Evolutionary conservation across 1,140 invertebrate genomes (phyloP).

Genomic region (Globodera rostochiensis): DNA sequence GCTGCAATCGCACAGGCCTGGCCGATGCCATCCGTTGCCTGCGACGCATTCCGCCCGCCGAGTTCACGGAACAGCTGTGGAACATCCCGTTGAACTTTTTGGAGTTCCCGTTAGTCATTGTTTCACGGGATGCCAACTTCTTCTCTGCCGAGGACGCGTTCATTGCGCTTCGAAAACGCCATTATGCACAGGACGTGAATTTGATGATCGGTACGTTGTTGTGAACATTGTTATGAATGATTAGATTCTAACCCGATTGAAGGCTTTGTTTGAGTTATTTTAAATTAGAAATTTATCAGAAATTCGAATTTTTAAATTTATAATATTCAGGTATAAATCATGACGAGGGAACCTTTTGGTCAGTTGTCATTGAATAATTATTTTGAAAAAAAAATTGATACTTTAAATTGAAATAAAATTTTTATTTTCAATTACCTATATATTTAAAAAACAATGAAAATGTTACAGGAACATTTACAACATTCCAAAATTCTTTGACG

Average conservation of each 20-base stretch:
- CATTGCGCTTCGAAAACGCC: constrained; percentile 51
- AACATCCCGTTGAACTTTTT: constrained; percentile 53
- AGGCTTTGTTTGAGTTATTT: not conserved
- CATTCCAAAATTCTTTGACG: constrained; percentile 61
- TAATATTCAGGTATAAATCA: constrained; percentile 52
- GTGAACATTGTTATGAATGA: too few relatives aligned
- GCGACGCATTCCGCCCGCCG: constrained; percentile 36
- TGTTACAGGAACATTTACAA: constrained; percentile 65
- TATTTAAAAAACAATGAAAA: constrained; percentile 1
- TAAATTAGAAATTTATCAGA: not conserved
- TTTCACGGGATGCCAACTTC: constrained; percentile 62
- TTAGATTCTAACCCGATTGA: not conserved
- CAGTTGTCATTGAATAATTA: not conserved
- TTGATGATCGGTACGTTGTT: constrained; percentile 56
- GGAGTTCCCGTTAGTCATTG: constrained; percentile 64
- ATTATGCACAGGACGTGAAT: constrained; percentile 59
- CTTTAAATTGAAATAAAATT: too few relatives aligned
- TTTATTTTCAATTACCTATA: too few relatives aligned
- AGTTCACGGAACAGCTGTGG: constrained; percentile 59
- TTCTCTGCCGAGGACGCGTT: constrained; percentile 62
- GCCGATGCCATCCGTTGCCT: constrained; percentile 45
- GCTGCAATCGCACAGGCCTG: constrained; percentile 51
- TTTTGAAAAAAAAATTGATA: too few relatives aligned
- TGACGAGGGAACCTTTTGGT: constrained; percentile 54
- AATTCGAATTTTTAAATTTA: too few relatives aligned